Conservation (phyloP, 1,140 invertebrate species). For the Bombus impatiens region DNA sequence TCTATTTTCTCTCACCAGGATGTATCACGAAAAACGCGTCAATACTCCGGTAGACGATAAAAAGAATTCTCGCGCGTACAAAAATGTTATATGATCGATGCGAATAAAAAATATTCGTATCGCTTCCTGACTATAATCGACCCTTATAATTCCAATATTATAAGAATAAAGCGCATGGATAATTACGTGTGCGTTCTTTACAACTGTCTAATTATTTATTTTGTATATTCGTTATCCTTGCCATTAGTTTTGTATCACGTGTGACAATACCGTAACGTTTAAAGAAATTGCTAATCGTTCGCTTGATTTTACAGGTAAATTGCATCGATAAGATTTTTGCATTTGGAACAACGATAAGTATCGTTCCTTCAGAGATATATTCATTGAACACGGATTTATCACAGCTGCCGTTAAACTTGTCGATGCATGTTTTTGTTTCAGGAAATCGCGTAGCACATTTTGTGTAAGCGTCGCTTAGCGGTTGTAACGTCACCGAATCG, state of each 20-base stretch:
- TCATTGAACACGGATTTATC: neutral
- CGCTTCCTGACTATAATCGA: neutral
- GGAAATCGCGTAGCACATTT: constrained; percentile 15
- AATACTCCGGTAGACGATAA: neutral
- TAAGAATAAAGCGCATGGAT: constrained; percentile 7
- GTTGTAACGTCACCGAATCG: neutral
- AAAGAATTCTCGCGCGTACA: neutral
- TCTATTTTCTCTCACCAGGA: neutral
- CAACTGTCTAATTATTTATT: neutral
- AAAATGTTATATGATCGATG: neutral
- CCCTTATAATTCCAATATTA: constrained; percentile 1
- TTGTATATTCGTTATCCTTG: neutral
- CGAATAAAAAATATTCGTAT: neutral
- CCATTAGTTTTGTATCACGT: neutral
- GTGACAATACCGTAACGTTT: neutral
- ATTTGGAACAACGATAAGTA: neutral
- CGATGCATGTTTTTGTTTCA: constrained; percentile 71
- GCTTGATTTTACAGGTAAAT: neutral
- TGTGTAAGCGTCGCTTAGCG: neutral
- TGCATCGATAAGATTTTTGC: neutral
- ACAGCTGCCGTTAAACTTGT: constrained; percentile 37
- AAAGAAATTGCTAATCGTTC: neutral
- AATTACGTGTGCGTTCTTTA: neutral
- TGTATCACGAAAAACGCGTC: fast-evolving
- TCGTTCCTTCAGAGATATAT: neutral